Conservation (phyloP, 1,140 invertebrate genomes). For the Pogonomyrmex californicus region DNA sequence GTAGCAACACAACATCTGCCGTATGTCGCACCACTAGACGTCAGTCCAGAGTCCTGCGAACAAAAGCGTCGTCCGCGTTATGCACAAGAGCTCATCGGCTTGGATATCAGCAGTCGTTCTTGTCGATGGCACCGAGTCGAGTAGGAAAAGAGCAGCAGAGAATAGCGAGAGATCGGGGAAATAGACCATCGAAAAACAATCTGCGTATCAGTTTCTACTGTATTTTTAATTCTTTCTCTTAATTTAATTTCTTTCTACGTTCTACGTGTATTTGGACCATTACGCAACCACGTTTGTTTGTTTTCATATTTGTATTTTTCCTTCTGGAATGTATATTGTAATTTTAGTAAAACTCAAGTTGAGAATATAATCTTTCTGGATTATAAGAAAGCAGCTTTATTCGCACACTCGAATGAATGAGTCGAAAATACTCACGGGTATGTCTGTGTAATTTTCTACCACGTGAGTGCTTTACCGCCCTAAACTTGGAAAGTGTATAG, state of each 20-base stretch:
- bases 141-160: background rate
- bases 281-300: too few relatives aligned
- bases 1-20: conserved; percentile 82
- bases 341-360: background rate
- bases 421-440: background rate
- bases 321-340: background rate
- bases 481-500: conserved; percentile 1
- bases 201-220: background rate
- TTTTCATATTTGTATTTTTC: background rate
- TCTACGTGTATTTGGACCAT: background rate
- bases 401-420: background rate
- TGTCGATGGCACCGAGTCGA: conserved; percentile 8
- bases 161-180: background rate
- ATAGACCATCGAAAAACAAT: background rate
- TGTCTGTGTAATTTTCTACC: conserved; percentile 19
- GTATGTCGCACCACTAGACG: conserved; percentile 80
- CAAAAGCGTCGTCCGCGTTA: conserved; percentile 76
- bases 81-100: conserved; percentile 46
- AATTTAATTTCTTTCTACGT: background rate
- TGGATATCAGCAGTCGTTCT: conserved; percentile 6
- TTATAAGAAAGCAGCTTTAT: conserved; percentile 6
- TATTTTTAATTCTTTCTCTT: background rate
- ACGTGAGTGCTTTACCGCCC: background rate
- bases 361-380: background rate
- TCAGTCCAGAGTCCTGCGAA: conserved; percentile 67